Percentiles rank a stretch among this genome's conserved stretches.
Conservation (phyloP, 2,797 vertebrate genomes). For the Lophotriccus pileatus region DNA sequence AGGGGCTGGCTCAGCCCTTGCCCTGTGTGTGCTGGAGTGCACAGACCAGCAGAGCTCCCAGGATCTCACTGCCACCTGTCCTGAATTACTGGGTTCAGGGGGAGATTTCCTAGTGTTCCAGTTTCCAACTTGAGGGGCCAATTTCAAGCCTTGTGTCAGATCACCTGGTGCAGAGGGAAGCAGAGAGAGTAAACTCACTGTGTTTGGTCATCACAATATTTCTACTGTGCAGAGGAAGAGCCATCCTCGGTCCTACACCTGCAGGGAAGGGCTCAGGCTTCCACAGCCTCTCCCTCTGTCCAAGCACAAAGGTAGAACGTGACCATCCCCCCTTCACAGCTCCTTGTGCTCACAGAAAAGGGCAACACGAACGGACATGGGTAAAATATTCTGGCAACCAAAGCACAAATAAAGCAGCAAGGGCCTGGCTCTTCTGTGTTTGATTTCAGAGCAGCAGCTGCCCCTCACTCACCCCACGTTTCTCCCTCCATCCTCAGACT, state of each 20-base stretch:
- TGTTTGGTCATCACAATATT: background rate
- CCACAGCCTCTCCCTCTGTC: background rate
- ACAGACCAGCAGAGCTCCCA: too few species aligned
- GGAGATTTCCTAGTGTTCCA: background rate
- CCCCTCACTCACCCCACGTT: background rate
- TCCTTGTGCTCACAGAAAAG: background rate
- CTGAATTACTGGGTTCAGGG: background rate
- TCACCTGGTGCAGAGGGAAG: accelerated
- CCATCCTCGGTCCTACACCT: background rate
- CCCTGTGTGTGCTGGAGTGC: background rate
- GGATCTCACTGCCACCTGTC: background rate
- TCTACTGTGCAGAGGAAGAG: background rate
- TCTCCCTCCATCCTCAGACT: background rate
- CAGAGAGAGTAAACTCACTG: accelerated
- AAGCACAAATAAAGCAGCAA: too few species aligned
- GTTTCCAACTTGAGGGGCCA: background rate
- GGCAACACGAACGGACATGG: background rate
- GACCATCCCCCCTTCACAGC: background rate
- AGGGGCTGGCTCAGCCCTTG: background rate
- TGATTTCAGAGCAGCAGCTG: background rate
- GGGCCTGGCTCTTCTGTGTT: background rate
- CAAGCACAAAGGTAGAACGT: background rate
- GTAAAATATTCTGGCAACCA: background rate
- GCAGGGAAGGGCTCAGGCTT: background rate
- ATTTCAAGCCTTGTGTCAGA: background rate